These are phyloP conservation scores for Mionectes macconnelli DNA, from an alignment of 2,113 vertebrate genomes.

Conservation along the genomic window DNA sequence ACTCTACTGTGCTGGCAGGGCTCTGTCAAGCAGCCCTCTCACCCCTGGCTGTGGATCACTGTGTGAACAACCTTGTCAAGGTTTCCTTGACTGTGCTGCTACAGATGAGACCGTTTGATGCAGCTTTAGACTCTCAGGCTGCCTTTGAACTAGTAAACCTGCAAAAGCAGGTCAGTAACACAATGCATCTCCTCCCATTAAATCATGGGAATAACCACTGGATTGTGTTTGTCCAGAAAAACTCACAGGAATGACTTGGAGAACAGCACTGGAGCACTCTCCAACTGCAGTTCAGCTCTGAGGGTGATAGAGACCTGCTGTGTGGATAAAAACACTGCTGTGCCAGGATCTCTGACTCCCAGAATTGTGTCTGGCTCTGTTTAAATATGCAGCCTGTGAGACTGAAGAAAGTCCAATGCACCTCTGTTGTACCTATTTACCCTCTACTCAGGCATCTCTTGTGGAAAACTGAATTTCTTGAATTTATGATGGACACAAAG, in stretches of 20 bases:
- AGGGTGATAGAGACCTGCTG: not conserved
- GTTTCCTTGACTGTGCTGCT: not conserved
- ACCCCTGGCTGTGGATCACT: slow-evolving; percentile 16
- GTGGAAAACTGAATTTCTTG: not conserved
- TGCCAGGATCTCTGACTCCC: not conserved
- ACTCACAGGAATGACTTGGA: not conserved
- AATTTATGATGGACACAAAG: not conserved
- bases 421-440: not conserved
- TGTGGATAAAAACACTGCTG: not conserved
- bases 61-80: slow-evolving; percentile 2
- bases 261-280: not conserved
- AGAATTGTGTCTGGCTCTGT: not conserved
- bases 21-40: not conserved
- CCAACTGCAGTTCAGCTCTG: not conserved
- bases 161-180: not conserved
- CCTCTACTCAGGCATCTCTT: not conserved
- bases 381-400: not conserved
- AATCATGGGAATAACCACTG: not conserved
- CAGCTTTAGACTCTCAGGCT: not conserved
- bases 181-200: not conserved
- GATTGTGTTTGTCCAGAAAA: not conserved
- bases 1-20: not conserved
- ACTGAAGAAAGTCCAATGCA: not conserved
- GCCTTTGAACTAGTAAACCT: slow-evolving; percentile 13
- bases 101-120: slow-evolving; percentile 4